These are phyloP conservation scores for Temnopleurus reevesii DNA, from an alignment of 53 echinoderm and acorn worm species.

Conservation along the genomic window DNA sequence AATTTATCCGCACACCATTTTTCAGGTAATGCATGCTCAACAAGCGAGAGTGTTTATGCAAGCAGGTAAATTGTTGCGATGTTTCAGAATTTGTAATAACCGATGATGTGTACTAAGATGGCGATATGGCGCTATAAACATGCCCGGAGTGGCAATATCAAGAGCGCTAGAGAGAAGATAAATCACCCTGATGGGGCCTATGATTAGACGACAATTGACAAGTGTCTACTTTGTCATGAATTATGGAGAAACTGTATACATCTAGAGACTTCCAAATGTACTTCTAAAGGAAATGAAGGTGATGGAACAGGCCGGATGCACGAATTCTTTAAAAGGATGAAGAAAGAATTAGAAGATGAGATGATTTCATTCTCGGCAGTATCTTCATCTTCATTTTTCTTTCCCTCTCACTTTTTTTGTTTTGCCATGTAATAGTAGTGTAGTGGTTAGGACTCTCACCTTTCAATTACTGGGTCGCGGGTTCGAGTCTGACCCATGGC, in stretches of 20 bases:
- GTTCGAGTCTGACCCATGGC: too few relatives aligned
- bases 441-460: too few relatives aligned
- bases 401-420: too few relatives aligned
- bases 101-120: neutral
- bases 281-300: too few relatives aligned
- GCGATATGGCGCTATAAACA: neutral
- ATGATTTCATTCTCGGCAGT: too few relatives aligned
- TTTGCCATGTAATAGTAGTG: too few relatives aligned
- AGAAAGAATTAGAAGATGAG: too few relatives aligned
- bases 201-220: neutral
- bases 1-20: neutral
- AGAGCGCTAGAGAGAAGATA: neutral
- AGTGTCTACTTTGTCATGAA: neutral
- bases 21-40: neutral
- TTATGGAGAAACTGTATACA: neutral
- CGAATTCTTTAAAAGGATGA: too few relatives aligned
- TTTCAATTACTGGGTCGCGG: too few relatives aligned
- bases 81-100: neutral
- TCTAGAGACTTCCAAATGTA: too few relatives aligned
- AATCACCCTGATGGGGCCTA: neutral
- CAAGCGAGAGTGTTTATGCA: conserved; percentile 24
- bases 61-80: neutral
- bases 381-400: too few relatives aligned
- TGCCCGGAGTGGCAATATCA: neutral
- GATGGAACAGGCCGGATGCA: too few relatives aligned